Evolutionary conservation across 2,888 invertebrate species (phyloP).

Genomic region (Cerceris ruficornis): DNA sequence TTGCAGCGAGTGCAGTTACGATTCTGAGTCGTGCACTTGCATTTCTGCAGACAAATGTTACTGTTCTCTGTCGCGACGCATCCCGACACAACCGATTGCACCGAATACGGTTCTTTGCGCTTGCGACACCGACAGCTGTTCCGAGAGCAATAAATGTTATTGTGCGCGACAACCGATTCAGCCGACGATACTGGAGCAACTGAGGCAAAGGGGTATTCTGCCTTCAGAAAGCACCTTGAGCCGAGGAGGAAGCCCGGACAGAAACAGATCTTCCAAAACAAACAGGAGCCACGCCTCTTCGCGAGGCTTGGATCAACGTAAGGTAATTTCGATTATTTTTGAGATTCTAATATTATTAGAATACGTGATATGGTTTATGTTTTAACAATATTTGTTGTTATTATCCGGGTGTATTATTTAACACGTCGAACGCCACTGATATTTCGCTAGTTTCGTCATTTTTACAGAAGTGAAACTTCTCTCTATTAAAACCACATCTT

Average conservation of each 20-base stretch:
- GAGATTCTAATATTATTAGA: not conserved
- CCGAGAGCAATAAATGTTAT: constrained; percentile 94
- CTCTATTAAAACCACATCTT: too few relatives aligned
- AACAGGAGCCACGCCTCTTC: constrained; percentile 72
- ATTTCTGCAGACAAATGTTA: constrained; percentile 92
- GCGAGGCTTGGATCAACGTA: constrained; percentile 79
- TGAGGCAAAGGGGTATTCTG: constrained; percentile 83
- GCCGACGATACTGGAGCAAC: constrained; percentile 83
- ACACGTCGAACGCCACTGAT: too few relatives aligned
- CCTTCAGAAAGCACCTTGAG: constrained; percentile 79
- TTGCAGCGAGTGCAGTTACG: constrained; percentile 93
- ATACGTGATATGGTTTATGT: not conserved
- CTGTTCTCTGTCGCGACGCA: constrained; percentile 85
- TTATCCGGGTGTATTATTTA: too few relatives aligned
- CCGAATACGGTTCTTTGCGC: constrained; percentile 84
- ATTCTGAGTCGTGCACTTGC: constrained; percentile 92
- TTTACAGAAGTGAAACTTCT: too few relatives aligned
- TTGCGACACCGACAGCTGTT: constrained; percentile 93
- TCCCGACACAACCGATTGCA: constrained; percentile 80
- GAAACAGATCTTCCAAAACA: constrained; percentile 63
- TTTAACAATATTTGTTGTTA: too few relatives aligned
- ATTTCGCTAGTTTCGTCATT: too few relatives aligned
- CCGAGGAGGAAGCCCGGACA: constrained; percentile 72
- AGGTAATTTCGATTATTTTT: constrained; percentile 63
- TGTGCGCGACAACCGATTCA: constrained; percentile 82